Evolutionary conservation across 2,113 vertebrate species (phyloP), one percentile per base, ranked within the genome.

Genomic region (Elgaria multicarinata): DNA sequence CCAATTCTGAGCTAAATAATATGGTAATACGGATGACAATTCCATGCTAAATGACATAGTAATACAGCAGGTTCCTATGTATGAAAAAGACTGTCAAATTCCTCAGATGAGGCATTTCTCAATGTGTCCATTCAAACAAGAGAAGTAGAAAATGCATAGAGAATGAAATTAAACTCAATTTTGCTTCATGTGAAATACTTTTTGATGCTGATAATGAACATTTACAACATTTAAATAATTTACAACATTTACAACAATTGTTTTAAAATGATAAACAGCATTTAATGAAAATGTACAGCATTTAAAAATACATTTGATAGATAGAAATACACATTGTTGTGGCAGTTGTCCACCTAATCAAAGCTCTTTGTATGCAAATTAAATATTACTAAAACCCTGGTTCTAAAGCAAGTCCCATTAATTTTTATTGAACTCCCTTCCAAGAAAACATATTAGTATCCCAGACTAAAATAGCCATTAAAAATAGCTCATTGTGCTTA

Each of bases 351-450:
- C 4, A 7, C 4, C 78, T 86, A 87, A 75, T 46, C 1, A 22
- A n/a, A 33, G 44, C 90, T 89, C 22, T 64, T 87, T 92, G 83
- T 50, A 13, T 89, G 80, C 50, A 22, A 74, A 31, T 55, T 83
- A 2, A 44, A 69, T 76, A 42, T 62, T 75, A 22, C 20, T 86
- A 22, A 44, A 31, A 74, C 50, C 1, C 24, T 55, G 22, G 9
- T 75, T 74, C 14, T 62, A 42, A 62, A 66, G 16, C 24, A 86
- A 33, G 28, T 76, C 8, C 16, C 39, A 66, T 76, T 66, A 66
- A 33, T 86, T 31, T n/a, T 75, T 3, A 69, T 39, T 66, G n/a
- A 85, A 39, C 36, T 77, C 3, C 24, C 20, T 69, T 71, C 44
- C 66, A 77, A 36, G 39, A 77, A 62, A 77, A 62, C 55, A 64